Conservation (phyloP, 2,888 invertebrate species). For the Rhagophthalmus giganteus region DNA sequence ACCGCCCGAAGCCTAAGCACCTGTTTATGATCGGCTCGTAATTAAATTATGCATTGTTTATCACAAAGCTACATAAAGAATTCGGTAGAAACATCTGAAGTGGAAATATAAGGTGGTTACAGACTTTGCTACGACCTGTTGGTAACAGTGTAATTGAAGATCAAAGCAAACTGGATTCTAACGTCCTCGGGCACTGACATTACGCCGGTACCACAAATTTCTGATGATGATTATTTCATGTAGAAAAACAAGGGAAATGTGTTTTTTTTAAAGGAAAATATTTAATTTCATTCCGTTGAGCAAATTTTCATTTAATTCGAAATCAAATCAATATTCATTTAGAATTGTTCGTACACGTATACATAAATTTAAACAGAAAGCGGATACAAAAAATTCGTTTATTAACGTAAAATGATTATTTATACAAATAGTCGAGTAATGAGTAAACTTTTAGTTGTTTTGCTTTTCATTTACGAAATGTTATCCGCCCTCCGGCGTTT, state of each 20-base stretch:
- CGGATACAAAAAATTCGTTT: no score
- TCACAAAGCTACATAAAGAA: constrained; percentile 31
- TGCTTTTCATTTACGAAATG: constrained; percentile 20
- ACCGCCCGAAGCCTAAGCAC: constrained; percentile 24
- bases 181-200: constrained; percentile 15
- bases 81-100: constrained; percentile 19
- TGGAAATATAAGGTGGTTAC: constrained; percentile 22
- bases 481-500: constrained; percentile 16
- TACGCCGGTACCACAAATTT: constrained; percentile 24
- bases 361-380: no score
- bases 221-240: constrained; percentile 25
- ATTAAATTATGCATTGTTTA: constrained; percentile 33
- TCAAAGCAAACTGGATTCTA: constrained; percentile 28
- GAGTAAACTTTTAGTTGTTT: constrained; percentile 16
- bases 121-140: constrained; percentile 27
- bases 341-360: no score
- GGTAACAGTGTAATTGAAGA: constrained; percentile 31
- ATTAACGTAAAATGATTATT: neutral
- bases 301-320: neutral
- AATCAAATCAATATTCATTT: no score
- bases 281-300: constrained; percentile 3
- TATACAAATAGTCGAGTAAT: neutral
- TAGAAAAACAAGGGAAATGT: constrained; percentile 25
- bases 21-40: constrained; percentile 30
- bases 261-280: constrained; percentile 12